Evolutionary conservation across 53 echinoderm and acorn worm genomes (phyloP), one percentile per base, ranked within the genome.

Genomic region (Paelopatides confundens): DNA sequence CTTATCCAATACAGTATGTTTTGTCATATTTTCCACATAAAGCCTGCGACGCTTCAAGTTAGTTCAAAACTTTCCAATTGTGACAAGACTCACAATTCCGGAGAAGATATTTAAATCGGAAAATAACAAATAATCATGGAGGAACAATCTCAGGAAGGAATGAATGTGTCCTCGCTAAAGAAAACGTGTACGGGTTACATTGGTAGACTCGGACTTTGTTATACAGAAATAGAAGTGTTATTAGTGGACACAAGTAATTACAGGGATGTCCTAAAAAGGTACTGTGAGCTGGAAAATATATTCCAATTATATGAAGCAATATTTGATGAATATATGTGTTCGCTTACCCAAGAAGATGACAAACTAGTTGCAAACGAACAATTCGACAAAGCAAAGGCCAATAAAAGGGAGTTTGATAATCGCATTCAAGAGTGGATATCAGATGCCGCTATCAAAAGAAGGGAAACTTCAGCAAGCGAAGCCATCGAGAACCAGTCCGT

Each of bases 141-240:
- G 18, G 74, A 33, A 17, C 66, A 66, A 66, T 66, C 30, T 7
- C 66, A 12, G 12, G 3, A 4, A 13, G 74, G 14, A 71, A 36
- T 71, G 36, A 23, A 36, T 36, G 18, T 12, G 4, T 4, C 23
- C 3, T 8, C 69, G 3, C 13, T 69, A 29, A 69, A 69, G 69
- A 69, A 69, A 30, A 69, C 70, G 43, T 86, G 69, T 40, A 49
- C 46, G 18, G 76, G 87, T 21, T 86, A 86, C 33, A 9, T 53
- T 3, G 62, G 63, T 1, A 69, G 24, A 66, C 49, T 86, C 15
- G 86, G 46, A 15, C 5, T 13, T 34, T 68, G n/a, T 15, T 86
- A 70, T 48, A 47, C 69, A 18, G 86, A 86, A 21, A 30, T 86
- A 11, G 86, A 86, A 29, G 48, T 50, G 47, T 48, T 86, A 10